phyloP scores from a whole-genome alignment of 2,888 invertebrate genomes.

The Sphaerophoria rueppellii region DNA sequence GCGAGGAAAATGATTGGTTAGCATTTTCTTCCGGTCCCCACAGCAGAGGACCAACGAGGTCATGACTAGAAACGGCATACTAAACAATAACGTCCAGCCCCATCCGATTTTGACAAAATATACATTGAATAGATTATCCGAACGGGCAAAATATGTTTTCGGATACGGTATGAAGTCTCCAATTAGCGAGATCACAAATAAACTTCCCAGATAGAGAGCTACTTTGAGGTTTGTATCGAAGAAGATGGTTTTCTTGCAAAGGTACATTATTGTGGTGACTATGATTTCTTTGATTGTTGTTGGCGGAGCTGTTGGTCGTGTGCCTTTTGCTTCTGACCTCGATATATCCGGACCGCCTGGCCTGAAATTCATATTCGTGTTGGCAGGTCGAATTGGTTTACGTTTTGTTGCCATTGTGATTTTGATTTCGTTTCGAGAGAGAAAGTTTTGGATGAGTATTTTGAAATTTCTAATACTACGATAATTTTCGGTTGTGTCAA shows the following conservation, averaged over 20 bases:
- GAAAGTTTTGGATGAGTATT: constrained; percentile 47
- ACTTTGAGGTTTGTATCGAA: constrained; percentile 93
- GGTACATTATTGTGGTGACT: constrained; percentile 90
- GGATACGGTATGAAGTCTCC: constrained; percentile 92
- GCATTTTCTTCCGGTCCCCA: constrained; percentile 87
- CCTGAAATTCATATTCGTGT: constrained; percentile 84
- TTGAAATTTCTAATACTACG: constrained; percentile 23
- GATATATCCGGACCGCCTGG: constrained; percentile 83
- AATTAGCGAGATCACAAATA: constrained; percentile 92
- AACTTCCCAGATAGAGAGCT: constrained; percentile 90
- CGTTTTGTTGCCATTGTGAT: constrained; percentile 82
- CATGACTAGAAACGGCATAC: constrained; percentile 90
- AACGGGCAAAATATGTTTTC: constrained; percentile 93
- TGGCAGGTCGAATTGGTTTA: constrained; percentile 79
- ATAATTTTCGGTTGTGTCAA: constrained; percentile 44
- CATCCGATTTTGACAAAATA: constrained; percentile 98
- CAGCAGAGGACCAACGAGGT: constrained; percentile 93
- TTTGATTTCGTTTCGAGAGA: not conserved
- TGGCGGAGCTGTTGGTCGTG: constrained; percentile 92
- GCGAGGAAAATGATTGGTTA: constrained; percentile 88
- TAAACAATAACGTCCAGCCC: constrained; percentile 95
- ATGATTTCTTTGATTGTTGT: constrained; percentile 91
- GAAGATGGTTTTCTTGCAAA: constrained; percentile 94
- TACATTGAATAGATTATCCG: constrained; percentile 94
- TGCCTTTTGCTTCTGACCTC: constrained; percentile 85